Conservation (phyloP, 2,113 vertebrate species). For the Semnornis frantzii region DNA sequence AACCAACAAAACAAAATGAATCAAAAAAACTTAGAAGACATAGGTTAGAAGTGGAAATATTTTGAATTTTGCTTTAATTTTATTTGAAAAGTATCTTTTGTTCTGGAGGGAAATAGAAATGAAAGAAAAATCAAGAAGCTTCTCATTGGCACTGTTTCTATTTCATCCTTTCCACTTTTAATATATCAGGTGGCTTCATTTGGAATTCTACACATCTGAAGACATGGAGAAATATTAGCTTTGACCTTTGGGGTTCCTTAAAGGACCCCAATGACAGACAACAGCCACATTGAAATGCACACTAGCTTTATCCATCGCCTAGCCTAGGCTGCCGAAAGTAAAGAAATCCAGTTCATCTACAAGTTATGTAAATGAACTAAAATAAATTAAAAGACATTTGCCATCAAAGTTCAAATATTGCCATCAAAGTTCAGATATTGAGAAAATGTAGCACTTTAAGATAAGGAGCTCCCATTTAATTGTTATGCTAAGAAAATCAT, state of each 20-base stretch:
- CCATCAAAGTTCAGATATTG: neutral
- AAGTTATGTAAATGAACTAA: neutral
- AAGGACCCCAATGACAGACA: neutral
- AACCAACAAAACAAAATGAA: neutral
- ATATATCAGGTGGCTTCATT: neutral
- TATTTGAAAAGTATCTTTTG: neutral
- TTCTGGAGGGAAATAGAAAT: fast-evolving
- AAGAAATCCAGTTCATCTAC: neutral
- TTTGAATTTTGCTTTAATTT: neutral
- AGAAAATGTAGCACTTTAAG: neutral
- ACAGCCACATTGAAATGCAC: neutral
- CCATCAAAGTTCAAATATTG: neutral
- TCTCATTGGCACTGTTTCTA: neutral
- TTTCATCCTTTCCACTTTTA: neutral
- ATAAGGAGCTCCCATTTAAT: fast-evolving
- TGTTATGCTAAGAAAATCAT: neutral
- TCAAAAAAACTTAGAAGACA: neutral
- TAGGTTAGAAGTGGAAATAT: neutral
- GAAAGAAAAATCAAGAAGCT: neutral
- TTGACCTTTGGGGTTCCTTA: neutral
- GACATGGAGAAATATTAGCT: neutral
- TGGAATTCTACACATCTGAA: neutral
- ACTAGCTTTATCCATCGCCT: neutral
- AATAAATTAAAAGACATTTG: neutral
- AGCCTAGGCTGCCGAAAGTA: neutral